Evolutionary conservation across 1,140 invertebrate species (phyloP).

Genomic region (Papilio polytes): DNA sequence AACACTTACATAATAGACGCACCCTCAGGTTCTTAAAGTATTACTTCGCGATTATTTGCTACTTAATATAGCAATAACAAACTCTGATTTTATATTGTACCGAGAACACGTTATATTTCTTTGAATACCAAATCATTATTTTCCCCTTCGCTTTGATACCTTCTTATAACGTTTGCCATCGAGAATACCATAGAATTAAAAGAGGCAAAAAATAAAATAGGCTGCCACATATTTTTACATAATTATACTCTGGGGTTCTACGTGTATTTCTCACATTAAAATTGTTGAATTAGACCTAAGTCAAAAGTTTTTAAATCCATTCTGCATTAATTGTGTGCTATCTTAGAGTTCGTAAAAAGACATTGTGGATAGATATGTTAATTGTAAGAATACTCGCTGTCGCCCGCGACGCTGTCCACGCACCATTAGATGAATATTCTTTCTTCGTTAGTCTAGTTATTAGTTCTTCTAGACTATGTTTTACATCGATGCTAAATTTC

Average conservation of each 20-base stretch:
- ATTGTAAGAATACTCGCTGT: no score
- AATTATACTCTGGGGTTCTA: background rate
- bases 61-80: conserved; percentile 13
- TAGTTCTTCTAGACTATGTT: no score
- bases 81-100: conserved; percentile 19
- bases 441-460: no score
- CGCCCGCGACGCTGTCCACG: no score
- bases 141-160: conserved; percentile 15
- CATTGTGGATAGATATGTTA: no score
- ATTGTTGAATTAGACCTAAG: no score
- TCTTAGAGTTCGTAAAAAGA: no score
- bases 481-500: no score
- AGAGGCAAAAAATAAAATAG: background rate
- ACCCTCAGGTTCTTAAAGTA: conserved; percentile 10
- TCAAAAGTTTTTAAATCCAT: no score
- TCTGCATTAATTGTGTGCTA: no score
- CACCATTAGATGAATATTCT: no score
- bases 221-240: background rate
- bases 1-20: conserved; percentile 1
- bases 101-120: conserved; percentile 4
- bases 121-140: conserved; percentile 21
- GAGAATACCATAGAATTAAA: background rate
- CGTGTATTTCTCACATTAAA: no score
- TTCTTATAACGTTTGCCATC: background rate
- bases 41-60: conserved; percentile 16